Conservation (phyloP, 2,888 invertebrate genomes). For the Sclerodermus sp. region DNA sequence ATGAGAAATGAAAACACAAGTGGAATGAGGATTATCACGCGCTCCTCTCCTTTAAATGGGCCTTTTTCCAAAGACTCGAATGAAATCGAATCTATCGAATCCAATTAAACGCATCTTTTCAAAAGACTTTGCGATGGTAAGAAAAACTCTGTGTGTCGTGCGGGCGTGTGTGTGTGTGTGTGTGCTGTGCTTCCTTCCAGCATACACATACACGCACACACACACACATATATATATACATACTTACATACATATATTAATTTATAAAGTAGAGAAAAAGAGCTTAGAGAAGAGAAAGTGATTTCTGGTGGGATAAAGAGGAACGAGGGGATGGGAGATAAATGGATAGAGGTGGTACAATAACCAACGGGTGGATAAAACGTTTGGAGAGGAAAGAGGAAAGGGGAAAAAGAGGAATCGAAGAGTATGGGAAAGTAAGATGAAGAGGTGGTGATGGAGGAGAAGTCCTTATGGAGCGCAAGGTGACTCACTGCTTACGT, state of each 20-base stretch:
- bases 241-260: too few relatives aligned
- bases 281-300: background rate
- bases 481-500: constrained; percentile 1
- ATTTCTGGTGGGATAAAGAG: background rate
- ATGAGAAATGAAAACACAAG: background rate
- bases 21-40: constrained; percentile 8
- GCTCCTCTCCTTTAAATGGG: constrained; percentile 19
- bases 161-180: too few relatives aligned
- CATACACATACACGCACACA: too few relatives aligned
- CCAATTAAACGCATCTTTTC: constrained; percentile 18
- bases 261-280: background rate
- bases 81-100: constrained; percentile 28
- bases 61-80: constrained; percentile 8
- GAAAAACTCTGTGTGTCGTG: too few relatives aligned
- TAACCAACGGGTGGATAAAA: too few relatives aligned
- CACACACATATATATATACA: too few relatives aligned
- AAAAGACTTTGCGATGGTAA: too few relatives aligned
- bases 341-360: too few relatives aligned
- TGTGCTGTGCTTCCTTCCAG: too few relatives aligned
- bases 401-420: background rate
- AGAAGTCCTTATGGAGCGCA: too few relatives aligned
- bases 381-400: background rate
- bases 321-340: too few relatives aligned
- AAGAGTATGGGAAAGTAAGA: background rate
- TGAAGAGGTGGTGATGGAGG: background rate